Evolutionary conservation across 1,140 invertebrate genomes (phyloP).

Genomic region (Drosophila lowei): DNA sequence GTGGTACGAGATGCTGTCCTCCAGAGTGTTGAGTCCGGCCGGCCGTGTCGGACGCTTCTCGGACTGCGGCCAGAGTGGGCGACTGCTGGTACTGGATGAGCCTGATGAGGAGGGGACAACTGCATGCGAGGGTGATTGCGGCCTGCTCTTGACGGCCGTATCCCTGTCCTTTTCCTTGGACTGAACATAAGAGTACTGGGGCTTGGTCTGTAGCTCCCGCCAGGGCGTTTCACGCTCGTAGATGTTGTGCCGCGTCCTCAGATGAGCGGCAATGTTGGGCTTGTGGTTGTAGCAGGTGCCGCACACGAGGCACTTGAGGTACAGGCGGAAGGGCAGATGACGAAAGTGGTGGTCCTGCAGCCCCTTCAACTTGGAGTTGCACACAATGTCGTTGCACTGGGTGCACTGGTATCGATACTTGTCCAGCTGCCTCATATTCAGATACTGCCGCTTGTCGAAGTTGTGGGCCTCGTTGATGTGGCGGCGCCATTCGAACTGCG

Average conservation of each 20-base stretch:
- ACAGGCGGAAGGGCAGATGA: constrained; percentile 69
- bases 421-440: constrained; percentile 73
- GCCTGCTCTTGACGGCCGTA: neutral
- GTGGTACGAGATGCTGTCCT: constrained; percentile 75
- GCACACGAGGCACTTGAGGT: constrained; percentile 74
- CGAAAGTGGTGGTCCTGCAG: constrained; percentile 79
- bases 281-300: constrained; percentile 81
- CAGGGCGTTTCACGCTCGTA: constrained; percentile 45
- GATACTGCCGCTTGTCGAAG: constrained; percentile 70
- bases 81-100: constrained; percentile 7
- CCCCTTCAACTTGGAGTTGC: constrained; percentile 75
- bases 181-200: constrained; percentile 24
- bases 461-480: constrained; percentile 78
- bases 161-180: constrained; percentile 36
- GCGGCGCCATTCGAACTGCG: constrained; percentile 77
- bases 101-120: constrained; percentile 9
- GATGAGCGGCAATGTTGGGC: constrained; percentile 74
- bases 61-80: constrained; percentile 48
- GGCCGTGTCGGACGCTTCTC: constrained; percentile 49
- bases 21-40: constrained; percentile 67
- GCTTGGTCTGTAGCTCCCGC: constrained; percentile 35
- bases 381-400: constrained; percentile 71
- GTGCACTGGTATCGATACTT: constrained; percentile 76
- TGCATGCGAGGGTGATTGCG: neutral
- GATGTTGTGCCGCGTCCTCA: constrained; percentile 68